Evolutionary conservation across 1,140 invertebrate species (phyloP).

Genomic region (Maniola jurtina): DNA sequence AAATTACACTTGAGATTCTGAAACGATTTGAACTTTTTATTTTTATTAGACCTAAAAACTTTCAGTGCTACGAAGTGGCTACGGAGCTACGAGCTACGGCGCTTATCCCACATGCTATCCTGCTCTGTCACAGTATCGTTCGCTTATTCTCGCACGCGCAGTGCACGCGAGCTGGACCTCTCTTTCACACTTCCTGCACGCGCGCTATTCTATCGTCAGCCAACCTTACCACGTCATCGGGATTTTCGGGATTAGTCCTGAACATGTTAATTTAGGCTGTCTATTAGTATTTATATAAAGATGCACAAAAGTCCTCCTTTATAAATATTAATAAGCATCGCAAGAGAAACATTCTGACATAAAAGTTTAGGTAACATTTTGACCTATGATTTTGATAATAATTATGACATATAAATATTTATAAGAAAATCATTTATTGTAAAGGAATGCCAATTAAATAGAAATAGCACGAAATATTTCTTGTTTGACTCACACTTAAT

Average conservation of each 20-base stretch:
- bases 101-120: conserved; percentile 40
- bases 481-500: too few relatives aligned
- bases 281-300: too few relatives aligned
- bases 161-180: conserved; percentile 56
- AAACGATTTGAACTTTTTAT: background rate
- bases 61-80: conserved; percentile 44
- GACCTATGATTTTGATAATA: too few relatives aligned
- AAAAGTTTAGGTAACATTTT: too few relatives aligned
- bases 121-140: conserved; percentile 36
- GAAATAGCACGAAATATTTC: too few relatives aligned
- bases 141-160: conserved; percentile 53
- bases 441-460: too few relatives aligned
- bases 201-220: conserved; percentile 40
- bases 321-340: too few relatives aligned
- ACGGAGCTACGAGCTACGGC: conserved; percentile 52
- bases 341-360: too few relatives aligned
- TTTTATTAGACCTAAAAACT: background rate
- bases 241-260: conserved; percentile 4
- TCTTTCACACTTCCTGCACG: conserved; percentile 66
- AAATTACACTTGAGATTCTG: too few relatives aligned
- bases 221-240: background rate
- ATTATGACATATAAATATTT: too few relatives aligned
- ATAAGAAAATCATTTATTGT: too few relatives aligned
- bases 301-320: too few relatives aligned
- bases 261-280: background rate